Evolutionary conservation across 1,140 invertebrate species (phyloP).

Genomic region (Solenopsis fugax): DNA sequence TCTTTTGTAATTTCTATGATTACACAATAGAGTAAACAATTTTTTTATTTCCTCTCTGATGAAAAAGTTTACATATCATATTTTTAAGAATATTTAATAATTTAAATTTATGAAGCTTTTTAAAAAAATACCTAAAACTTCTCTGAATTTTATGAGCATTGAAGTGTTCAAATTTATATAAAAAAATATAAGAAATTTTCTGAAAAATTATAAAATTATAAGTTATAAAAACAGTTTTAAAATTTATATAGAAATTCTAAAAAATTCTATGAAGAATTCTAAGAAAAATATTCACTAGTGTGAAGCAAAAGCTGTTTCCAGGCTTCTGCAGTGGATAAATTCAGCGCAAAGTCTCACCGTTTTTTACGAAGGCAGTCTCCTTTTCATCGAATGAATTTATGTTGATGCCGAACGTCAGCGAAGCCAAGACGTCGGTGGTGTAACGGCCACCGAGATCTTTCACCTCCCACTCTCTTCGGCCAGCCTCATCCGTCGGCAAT

Average conservation of each 20-base stretch:
- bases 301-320: neutral
- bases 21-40: neutral
- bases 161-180: too few species aligned
- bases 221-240: too few species aligned
- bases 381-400: constrained; percentile 81
- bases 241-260: too few species aligned
- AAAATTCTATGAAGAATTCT: too few species aligned
- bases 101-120: neutral
- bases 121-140: too few species aligned
- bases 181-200: neutral
- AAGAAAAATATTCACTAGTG: too few species aligned
- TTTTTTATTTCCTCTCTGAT: neutral
- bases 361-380: constrained; percentile 80
- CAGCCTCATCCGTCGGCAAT: constrained; percentile 45
- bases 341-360: constrained; percentile 65
- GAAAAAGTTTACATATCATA: neutral
- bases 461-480: constrained; percentile 72
- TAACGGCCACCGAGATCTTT: constrained; percentile 84
- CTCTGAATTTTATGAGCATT: too few species aligned
- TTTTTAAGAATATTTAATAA: neutral
- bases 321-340: neutral
- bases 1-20: neutral
- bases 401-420: constrained; percentile 86
- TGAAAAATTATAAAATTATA: neutral
- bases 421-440: constrained; percentile 87